Evolutionary conservation across 2,888 invertebrate genomes (phyloP).

Genomic region (Chrysolina haemoptera): DNA sequence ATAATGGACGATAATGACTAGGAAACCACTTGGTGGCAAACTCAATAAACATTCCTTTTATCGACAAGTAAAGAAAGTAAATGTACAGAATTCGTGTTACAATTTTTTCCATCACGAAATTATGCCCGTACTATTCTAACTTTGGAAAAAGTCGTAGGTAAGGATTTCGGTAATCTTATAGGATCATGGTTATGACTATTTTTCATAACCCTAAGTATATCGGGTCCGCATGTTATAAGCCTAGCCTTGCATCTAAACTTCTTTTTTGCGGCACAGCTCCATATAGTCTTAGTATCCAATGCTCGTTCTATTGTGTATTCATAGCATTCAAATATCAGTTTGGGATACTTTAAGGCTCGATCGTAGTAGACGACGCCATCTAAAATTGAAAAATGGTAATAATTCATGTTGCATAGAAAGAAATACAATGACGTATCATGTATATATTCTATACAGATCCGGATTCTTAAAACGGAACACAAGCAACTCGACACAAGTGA

Average conservation of each 20-base stretch:
- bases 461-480: too few relatives aligned
- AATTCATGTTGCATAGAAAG: neutral
- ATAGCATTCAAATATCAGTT: slow-evolving; percentile 53
- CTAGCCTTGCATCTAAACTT: slow-evolving; percentile 33
- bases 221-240: slow-evolving; percentile 23
- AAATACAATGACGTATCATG: too few relatives aligned
- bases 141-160: slow-evolving; percentile 24
- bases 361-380: slow-evolving; percentile 44
- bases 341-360: slow-evolving; percentile 56
- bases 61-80: neutral
- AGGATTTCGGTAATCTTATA: slow-evolving; percentile 13
- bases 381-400: slow-evolving; percentile 22
- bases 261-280: slow-evolving; percentile 37
- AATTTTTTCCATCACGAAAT: neutral
- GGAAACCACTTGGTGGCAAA: neutral
- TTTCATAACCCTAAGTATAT: slow-evolving; percentile 29
- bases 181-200: slow-evolving; percentile 30
- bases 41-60: neutral
- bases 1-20: neutral
- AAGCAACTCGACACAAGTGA: too few relatives aligned
- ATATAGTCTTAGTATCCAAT: slow-evolving; percentile 23
- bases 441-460: too few relatives aligned
- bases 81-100: too few relatives aligned
- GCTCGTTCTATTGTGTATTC: slow-evolving; percentile 45
- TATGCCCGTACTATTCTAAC: slow-evolving; percentile 25